Conservation (phyloP, 2,113 vertebrate genomes). For the Nestor notabilis region DNA sequence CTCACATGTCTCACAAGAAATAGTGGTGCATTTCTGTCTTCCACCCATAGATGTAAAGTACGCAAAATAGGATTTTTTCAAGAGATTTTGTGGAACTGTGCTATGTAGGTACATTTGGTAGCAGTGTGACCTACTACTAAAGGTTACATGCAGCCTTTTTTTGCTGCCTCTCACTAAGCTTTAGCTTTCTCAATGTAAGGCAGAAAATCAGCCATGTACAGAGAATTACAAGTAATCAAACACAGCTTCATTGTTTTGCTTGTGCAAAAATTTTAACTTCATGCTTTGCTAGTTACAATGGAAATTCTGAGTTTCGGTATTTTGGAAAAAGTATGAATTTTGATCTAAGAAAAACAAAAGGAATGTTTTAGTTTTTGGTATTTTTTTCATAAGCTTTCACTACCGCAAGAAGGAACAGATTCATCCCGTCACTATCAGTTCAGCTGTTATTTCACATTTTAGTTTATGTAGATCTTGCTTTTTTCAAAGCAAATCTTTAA, state of each 20-base stretch:
- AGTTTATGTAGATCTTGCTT: background rate
- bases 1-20: background rate
- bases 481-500: background rate
- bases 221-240: background rate
- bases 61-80: background rate
- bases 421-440: background rate
- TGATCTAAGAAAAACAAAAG: background rate
- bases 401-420: background rate
- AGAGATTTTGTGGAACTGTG: background rate
- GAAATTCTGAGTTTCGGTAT: background rate
- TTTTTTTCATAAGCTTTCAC: background rate
- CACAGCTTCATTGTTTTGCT: background rate
- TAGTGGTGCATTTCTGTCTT: background rate
- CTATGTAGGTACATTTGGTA: background rate
- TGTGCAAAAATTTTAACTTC: background rate
- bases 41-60: background rate
- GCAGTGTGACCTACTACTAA: background rate
- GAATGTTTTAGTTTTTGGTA: background rate
- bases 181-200: background rate
- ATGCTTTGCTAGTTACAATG: background rate
- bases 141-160: background rate
- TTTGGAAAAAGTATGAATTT: background rate
- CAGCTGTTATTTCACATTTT: background rate
- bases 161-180: background rate
- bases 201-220: background rate